These are phyloP conservation scores for Drosophila hamatofila DNA, from an alignment of 2,888 invertebrate genomes.

Conservation along the genomic window DNA sequence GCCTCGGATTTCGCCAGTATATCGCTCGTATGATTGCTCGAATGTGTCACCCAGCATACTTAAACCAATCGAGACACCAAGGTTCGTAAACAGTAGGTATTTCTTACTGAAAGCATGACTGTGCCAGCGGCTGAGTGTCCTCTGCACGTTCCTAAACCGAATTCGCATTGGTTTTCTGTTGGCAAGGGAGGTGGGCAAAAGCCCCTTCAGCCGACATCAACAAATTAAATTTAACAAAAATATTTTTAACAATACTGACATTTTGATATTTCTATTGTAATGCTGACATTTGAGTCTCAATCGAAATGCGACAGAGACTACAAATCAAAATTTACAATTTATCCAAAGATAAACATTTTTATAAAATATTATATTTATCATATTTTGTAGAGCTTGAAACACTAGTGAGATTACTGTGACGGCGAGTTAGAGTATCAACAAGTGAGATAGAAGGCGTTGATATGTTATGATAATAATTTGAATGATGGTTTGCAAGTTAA, in stretches of 20 bases:
- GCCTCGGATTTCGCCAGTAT: slow-evolving; percentile 86
- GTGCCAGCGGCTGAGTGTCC: slow-evolving; percentile 33
- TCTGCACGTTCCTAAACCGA: slow-evolving; percentile 21
- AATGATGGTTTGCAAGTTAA: no score
- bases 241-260: slow-evolving; percentile 14
- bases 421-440: no score
- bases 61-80: slow-evolving; percentile 90
- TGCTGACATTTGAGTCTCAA: slow-evolving; percentile 17
- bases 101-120: slow-evolving; percentile 87
- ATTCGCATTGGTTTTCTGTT: slow-evolving; percentile 26
- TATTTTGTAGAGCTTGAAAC: no score
- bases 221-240: slow-evolving; percentile 28
- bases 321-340: background rate
- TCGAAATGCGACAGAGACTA: background rate
- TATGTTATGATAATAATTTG: no score
- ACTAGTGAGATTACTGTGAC: no score
- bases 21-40: slow-evolving; percentile 91
- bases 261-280: slow-evolving; percentile 2
- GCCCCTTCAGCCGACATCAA: slow-evolving; percentile 34
- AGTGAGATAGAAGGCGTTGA: no score
- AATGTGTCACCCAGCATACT: slow-evolving; percentile 92
- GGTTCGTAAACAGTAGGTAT: slow-evolving; percentile 91
- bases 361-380: no score
- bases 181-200: background rate
- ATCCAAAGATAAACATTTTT: no score